Evolutionary conservation across 1,140 invertebrate species (phyloP).

Genomic region (Marisa cornuarietis): DNA sequence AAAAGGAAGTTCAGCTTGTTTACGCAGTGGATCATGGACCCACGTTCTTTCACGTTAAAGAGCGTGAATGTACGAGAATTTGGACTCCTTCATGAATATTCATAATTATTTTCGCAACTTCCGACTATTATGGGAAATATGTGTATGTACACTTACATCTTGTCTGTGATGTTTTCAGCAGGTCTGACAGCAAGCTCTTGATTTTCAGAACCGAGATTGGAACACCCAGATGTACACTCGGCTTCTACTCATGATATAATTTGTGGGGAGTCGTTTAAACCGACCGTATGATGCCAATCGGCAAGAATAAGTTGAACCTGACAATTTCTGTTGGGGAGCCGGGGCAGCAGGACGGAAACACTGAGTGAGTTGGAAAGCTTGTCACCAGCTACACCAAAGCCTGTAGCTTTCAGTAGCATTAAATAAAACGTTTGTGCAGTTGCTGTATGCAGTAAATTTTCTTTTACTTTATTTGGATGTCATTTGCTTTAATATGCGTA

Average conservation of each 20-base stretch:
- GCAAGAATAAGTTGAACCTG: constrained; percentile 91
- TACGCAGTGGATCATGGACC: constrained; percentile 3
- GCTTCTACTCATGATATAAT: constrained; percentile 23
- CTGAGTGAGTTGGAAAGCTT: constrained; percentile 36
- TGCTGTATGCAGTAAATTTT: too few species aligned
- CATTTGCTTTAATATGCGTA: too few species aligned
- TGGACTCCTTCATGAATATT: constrained; percentile 24
- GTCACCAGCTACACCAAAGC: too few species aligned
- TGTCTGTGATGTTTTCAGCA: constrained; percentile 20
- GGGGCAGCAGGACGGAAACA: constrained; percentile 17
- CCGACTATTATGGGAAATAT: constrained; percentile 37
- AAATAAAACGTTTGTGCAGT: too few species aligned
- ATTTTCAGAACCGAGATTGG: too few species aligned
- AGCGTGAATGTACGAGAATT: background rate
- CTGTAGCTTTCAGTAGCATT: too few species aligned
- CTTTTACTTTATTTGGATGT: too few species aligned
- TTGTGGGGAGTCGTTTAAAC: constrained; percentile 1
- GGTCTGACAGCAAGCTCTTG: too few species aligned
- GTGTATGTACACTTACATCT: constrained; percentile 19
- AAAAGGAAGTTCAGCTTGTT: constrained; percentile 5
- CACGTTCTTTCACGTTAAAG: background rate
- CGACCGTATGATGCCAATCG: constrained; percentile 42
- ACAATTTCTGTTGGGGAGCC: constrained; percentile 85
- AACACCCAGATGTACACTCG: constrained; percentile 1
- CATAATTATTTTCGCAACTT: constrained; percentile 22